Evolutionary conservation across 2,888 invertebrate genomes (phyloP), one percentile per base, ranked within the genome.

Genomic region (Chouioia cunea): DNA sequence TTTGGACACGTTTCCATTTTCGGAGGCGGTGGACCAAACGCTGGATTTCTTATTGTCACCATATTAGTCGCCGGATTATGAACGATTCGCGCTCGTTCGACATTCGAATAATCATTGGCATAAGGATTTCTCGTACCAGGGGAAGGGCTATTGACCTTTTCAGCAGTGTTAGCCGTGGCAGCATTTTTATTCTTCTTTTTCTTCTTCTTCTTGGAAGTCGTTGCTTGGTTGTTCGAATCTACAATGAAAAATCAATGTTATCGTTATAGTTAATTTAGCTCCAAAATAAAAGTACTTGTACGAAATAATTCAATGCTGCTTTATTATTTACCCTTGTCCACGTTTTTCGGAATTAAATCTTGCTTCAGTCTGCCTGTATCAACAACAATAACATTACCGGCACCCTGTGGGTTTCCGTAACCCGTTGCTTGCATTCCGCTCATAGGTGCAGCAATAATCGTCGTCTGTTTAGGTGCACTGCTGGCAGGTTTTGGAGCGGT

Each of bases 11-110:
- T 73, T 36, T 82, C 82, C 36, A 83, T 81, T 73, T 86, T 85
- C 70, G 89, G 88, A 0, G 89, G 88, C 63, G 85, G 82, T 75
- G 89, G 88, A 48, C 91, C 91, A 85, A 93, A 93, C 87, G 93
- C 92, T 0, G 93, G 93, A 85, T 93, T 93, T 18, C 93, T 89
- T 4, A 93, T 87, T 0, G 93, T 93, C 59, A 93, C 92, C 89
- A 93, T 93, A 76, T 91, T 90, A 67, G 90, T 87, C 0, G 87
- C 86, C 0, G 85, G 84, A 70, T 85, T 85, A 71, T 76, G 87
- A 79, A 73, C 84, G 81, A 72, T 88, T 81, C 81, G 81, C 20
- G 88, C 88, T 0, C 87, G 86, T 44, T 83, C 82, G 0, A 73
- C 65, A 27, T 78, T 69, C 12, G 73, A 66, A 20, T 73, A 74